Evolutionary conservation across 2,888 invertebrate species (phyloP).

Genomic region (Pyrgus malvae): DNA sequence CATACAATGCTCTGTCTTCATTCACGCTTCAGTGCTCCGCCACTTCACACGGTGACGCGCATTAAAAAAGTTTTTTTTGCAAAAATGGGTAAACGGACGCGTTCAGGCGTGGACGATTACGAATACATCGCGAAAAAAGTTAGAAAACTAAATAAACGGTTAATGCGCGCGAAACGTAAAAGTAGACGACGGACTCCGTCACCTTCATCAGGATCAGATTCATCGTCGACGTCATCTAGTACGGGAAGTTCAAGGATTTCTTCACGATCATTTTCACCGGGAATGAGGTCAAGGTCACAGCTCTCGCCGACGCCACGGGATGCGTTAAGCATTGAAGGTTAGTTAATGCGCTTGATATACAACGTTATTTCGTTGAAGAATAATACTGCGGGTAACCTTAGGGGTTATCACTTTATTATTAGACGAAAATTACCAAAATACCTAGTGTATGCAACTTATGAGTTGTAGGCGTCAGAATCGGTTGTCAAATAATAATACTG

Average conservation of each 20-base stretch:
- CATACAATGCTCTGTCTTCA: neutral
- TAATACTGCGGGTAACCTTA: conserved; percentile 20
- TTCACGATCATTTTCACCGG: neutral
- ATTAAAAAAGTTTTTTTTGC: neutral
- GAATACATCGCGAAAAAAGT: conserved; percentile 8
- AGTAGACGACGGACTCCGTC: neutral
- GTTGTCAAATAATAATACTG: neutral
- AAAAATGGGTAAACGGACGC: neutral
- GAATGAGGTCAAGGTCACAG: neutral
- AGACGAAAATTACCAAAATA: neutral
- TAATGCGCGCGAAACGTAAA: conserved; percentile 3
- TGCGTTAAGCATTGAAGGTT: neutral
- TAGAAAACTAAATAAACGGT: neutral
- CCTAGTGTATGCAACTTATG: neutral
- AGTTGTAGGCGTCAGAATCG: neutral
- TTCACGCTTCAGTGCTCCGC: conserved; percentile 5
- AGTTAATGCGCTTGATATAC: neutral
- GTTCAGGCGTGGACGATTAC: neutral
- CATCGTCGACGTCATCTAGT: neutral
- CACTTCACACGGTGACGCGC: neutral
- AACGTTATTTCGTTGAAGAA: neutral
- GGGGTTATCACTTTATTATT: conserved; percentile 21
- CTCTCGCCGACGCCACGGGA: neutral
- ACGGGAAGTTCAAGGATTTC: neutral
- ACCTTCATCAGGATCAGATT: neutral